Percentiles rank a stretch among this genome's conserved stretches.
Evolutionary conservation across 2,113 vertebrate species (phyloP).

Genomic region (Gallinago media): DNA sequence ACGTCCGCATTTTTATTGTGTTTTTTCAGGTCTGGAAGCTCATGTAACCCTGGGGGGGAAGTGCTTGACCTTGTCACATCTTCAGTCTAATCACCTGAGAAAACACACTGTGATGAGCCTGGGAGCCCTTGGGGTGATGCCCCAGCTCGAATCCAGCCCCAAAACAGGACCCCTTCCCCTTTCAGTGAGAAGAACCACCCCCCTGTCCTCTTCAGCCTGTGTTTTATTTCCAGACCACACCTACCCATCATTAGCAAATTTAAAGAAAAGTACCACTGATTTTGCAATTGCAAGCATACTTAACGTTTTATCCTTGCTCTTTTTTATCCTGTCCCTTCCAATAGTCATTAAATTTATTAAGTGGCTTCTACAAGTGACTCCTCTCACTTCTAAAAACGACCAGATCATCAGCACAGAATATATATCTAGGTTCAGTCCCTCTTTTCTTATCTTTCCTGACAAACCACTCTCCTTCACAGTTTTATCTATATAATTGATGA

Average conservation of each 20-base stretch:
- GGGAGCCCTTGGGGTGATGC: background rate
- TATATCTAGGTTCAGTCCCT: slow-evolving; percentile 58
- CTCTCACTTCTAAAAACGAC: slow-evolving; percentile 48
- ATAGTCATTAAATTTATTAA: slow-evolving; percentile 67
- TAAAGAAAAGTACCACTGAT: background rate
- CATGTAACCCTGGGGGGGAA: background rate
- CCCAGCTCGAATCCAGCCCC: background rate
- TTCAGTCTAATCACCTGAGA: background rate
- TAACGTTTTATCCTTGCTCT: slow-evolving; percentile 50
- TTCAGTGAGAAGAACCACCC: background rate
- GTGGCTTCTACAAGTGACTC: slow-evolving; percentile 51
- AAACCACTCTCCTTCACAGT: slow-evolving; percentile 63
- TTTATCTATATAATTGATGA: slow-evolving; percentile 65
- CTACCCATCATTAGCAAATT: slow-evolving; percentile 2
- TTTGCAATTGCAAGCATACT: slow-evolving; percentile 2
- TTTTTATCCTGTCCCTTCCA: slow-evolving; percentile 46
- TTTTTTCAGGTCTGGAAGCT: background rate
- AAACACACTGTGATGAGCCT: background rate
- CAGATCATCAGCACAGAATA: slow-evolving; percentile 58
- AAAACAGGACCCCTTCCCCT: background rate
- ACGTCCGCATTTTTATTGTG: background rate
- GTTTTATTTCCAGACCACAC: background rate
- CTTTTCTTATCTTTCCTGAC: slow-evolving; percentile 63
- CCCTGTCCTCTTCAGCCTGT: background rate
- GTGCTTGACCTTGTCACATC: background rate